Evolutionary conservation across 1,140 invertebrate genomes (phyloP).

Genomic region (Platyscapa corneri): DNA sequence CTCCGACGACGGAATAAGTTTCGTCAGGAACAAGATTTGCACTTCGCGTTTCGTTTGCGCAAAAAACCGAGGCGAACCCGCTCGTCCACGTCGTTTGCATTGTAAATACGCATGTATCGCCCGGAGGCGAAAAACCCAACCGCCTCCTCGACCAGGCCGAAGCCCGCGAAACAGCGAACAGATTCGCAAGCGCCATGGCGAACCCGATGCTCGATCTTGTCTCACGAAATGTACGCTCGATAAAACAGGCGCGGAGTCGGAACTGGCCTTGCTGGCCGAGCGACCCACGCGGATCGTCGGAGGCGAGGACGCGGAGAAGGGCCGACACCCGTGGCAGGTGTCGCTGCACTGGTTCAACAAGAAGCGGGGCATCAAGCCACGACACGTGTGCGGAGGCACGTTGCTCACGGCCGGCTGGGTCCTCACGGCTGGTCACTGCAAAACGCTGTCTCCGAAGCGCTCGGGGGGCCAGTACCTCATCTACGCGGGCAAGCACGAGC

Average conservation of each 20-base stretch:
- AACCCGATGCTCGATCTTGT: too few species aligned
- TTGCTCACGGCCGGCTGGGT: slow-evolving; percentile 72
- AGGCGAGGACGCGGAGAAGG: slow-evolving; percentile 62
- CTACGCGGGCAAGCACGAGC: slow-evolving; percentile 69
- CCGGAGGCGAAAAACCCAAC: too few species aligned
- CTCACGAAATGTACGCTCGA: not conserved
- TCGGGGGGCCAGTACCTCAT: slow-evolving; percentile 58
- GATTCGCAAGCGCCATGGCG: too few species aligned
- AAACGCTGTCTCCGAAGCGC: slow-evolving; percentile 54
- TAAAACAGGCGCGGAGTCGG: slow-evolving; percentile 40
- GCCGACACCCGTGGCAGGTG: slow-evolving; percentile 70
- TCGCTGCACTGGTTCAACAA: slow-evolving; percentile 67
- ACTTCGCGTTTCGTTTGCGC: too few species aligned
- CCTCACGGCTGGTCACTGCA: slow-evolving; percentile 76
- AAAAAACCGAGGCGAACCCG: too few species aligned
- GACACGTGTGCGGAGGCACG: slow-evolving; percentile 74
- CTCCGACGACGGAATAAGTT: too few species aligned
- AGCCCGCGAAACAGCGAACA: too few species aligned
- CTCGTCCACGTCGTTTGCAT: too few species aligned
- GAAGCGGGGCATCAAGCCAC: slow-evolving; percentile 49
- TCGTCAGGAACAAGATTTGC: too few species aligned
- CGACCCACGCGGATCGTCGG: slow-evolving; percentile 68
- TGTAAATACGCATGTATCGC: too few species aligned
- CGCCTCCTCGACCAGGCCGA: too few species aligned
- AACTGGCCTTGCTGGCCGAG: slow-evolving; percentile 53